Evolutionary conservation across 1,140 invertebrate genomes (phyloP).

Genomic region (Zaprionus camerounensis): DNA sequence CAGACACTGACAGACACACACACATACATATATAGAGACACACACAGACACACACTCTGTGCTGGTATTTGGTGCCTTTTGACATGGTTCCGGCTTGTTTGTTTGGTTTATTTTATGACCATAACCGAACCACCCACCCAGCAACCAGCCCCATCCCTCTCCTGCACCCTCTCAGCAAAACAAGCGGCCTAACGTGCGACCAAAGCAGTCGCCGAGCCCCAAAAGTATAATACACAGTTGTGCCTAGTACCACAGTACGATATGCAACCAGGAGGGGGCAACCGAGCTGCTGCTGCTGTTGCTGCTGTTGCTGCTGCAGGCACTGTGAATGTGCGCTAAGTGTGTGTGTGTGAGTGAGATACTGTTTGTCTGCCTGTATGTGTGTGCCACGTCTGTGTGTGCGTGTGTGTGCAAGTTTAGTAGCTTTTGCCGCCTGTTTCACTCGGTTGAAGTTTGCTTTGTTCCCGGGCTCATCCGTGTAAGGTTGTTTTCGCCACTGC

Average conservation of each 20-base stretch:
- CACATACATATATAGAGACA: conserved; percentile 19
- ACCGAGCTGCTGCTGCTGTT: background rate
- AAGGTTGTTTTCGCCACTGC: conserved; percentile 20
- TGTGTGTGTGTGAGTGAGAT: conserved; percentile 14
- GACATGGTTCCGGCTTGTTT: conserved; percentile 83
- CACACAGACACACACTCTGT: conserved; percentile 20
- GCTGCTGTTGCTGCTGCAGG: conserved; percentile 40
- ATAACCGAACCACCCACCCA: conserved; percentile 67
- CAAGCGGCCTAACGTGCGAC: conserved; percentile 13
- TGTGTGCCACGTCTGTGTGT: conserved; percentile 28
- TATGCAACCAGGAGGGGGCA: conserved; percentile 31
- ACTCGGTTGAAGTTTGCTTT: conserved; percentile 70
- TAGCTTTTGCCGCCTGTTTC: conserved; percentile 80
- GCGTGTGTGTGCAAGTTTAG: conserved; percentile 61
- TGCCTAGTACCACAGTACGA: conserved; percentile 1
- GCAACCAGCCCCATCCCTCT: background rate
- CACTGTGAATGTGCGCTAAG: conserved; percentile 5
- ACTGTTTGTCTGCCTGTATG: conserved; percentile 2
- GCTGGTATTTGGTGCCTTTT: conserved; percentile 71
- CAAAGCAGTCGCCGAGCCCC: conserved; percentile 27
- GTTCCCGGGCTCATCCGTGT: conserved; percentile 29
- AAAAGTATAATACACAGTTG: conserved; percentile 41
- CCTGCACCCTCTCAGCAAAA: background rate
- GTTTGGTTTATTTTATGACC: conserved; percentile 83
- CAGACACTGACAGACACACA: conserved; percentile 20